phyloP scores from a whole-genome alignment of 1,140 invertebrate genomes.

The Pachyrhynchus sulphureomaculatus region DNA sequence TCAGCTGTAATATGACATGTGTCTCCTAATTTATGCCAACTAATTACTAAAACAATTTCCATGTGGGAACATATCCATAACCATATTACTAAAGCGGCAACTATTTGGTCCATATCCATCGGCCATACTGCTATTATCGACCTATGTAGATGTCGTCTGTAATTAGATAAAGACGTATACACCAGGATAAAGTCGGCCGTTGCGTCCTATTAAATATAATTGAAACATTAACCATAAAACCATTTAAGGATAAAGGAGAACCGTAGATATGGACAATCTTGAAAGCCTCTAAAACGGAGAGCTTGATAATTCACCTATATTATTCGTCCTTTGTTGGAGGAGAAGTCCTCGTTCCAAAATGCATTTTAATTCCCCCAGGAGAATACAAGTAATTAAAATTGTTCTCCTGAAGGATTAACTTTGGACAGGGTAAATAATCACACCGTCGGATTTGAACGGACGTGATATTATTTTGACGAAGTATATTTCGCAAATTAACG shows the following conservation, averaged over 20 bases:
- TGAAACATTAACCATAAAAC: constrained; percentile 34
- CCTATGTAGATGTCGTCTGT: constrained; percentile 25
- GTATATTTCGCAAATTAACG: constrained; percentile 16
- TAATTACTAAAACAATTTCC: constrained; percentile 24
- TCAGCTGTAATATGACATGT: constrained; percentile 1
- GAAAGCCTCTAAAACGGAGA: constrained; percentile 23
- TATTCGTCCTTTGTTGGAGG: constrained; percentile 26
- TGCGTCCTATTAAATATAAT: constrained; percentile 29
- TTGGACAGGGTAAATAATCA: constrained; percentile 46
- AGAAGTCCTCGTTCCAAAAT: constrained; percentile 21
- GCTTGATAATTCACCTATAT: constrained; percentile 30
- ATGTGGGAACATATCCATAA: constrained; percentile 19
- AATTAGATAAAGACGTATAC: constrained; percentile 29
- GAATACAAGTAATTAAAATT: constrained; percentile 48
- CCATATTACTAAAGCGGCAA: constrained; percentile 18
- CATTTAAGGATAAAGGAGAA: constrained; percentile 26
- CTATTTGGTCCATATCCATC: constrained; percentile 12
- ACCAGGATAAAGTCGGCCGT: not conserved
- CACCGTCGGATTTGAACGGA: constrained; percentile 39
- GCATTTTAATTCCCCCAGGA: constrained; percentile 40
- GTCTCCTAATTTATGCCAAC: constrained; percentile 2
- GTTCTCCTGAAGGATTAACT: constrained; percentile 47
- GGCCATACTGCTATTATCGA: constrained; percentile 21
- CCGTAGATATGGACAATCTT: constrained; percentile 24
- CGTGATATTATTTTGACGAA: constrained; percentile 37